Evolutionary conservation across 2,113 vertebrate species (phyloP), one percentile per base, ranked within the genome.

Genomic region (Odontophorus gujanensis): DNA sequence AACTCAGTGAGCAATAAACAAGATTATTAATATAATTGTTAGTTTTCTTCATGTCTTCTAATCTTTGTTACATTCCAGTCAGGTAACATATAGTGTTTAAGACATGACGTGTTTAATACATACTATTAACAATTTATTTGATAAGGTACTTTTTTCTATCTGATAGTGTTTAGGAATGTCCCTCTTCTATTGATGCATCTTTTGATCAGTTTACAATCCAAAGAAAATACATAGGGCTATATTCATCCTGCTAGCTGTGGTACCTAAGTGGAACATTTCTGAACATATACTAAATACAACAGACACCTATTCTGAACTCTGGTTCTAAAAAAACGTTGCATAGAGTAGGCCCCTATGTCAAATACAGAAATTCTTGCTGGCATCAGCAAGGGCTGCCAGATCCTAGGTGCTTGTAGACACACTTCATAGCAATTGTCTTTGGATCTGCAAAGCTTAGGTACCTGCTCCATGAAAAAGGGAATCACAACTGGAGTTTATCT

Each of bases 1-100:
- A 81, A 84, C 40, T 92, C 65, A 86, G 57, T 42, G 22, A 91
- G 59, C 4, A 88, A 93, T 83, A 93, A 94, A 90, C 51, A 92
- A 86, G 55, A 76, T 90, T 61, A 81, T 84, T 90, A 85, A 67
- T 40, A 34, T 61, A 88, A 88, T 88, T 81, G 18, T 28, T 78
- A 17, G 34, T 67, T 86, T 48, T 86, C 30, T 65, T 73, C n/a
- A 26, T 32, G 50, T 83, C 77, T 84, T 75, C 51, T 73, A 84
- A 62, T 48, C 42, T 78, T 81, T 76, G n/a, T 61, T 90, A 55
- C 34, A 24, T 65, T 92, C 40, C 53, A 84, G 1, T 81, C 83
- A 84, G 47, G 59, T 63, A 87, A 62, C 19, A 63, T 7, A 59
- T 4, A 36, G 26, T 55, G 5, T 89, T 81, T 57, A 83, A 83